A percentile compares a stretch with the other conserved stretches of the same genome.
Evolutionary conservation across 2,888 invertebrate species (phyloP).

Genomic region (Taenaris catops): DNA sequence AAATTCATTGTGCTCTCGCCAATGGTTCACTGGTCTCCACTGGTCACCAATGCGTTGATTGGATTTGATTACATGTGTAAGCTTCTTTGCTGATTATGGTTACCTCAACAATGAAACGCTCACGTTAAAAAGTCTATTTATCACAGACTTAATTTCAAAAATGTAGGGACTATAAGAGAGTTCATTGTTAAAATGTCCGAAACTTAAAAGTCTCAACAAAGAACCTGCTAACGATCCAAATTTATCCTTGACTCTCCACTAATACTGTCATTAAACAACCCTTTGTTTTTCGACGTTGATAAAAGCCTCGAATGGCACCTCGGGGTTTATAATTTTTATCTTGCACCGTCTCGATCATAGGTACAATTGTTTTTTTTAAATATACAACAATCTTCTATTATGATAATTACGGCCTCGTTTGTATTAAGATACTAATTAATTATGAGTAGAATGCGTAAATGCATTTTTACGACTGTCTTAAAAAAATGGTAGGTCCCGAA

Average conservation of each 20-base stretch:
- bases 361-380: conserved; percentile 23
- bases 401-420: too few species aligned
- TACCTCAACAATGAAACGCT: too few species aligned
- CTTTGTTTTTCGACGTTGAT: conserved; percentile 72
- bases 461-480: too few species aligned
- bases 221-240: conserved; percentile 66
- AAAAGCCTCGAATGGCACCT: conserved; percentile 65
- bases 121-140: conserved; percentile 1
- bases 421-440: too few species aligned
- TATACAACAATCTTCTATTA: too few species aligned
- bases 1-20: too few species aligned
- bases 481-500: too few species aligned
- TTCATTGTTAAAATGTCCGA: conserved; percentile 14
- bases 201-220: conserved; percentile 65
- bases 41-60: too few species aligned
- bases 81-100: neutral
- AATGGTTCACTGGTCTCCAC: too few species aligned
- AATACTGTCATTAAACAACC: conserved; percentile 75
- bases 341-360: conserved; percentile 59
- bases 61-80: too few species aligned
- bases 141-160: conserved; percentile 7
- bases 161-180: conserved; percentile 1
- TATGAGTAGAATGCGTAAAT: too few species aligned
- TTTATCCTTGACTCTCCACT: conserved; percentile 76
- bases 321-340: conserved; percentile 69